Percentiles rank a stretch among this genome's conserved stretches.
Conservation (phyloP, 1,140 invertebrate species). For the Stegodyphus dumicola region DNA sequence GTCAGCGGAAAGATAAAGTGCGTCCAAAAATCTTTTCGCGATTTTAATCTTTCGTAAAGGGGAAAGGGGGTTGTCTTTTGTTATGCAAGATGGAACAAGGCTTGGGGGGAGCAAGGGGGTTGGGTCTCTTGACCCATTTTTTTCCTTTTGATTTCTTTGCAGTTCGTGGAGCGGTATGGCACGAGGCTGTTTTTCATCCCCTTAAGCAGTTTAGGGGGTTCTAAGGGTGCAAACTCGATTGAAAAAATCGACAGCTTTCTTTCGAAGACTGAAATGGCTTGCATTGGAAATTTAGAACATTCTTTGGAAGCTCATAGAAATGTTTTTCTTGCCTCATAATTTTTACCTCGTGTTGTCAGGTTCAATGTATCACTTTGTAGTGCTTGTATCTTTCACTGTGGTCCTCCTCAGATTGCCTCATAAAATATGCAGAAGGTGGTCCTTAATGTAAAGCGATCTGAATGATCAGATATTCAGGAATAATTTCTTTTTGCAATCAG, state of each 20-base stretch:
- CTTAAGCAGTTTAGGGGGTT: slow-evolving; percentile 30
- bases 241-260: too few relatives aligned
- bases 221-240: not conserved
- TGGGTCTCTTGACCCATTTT: slow-evolving; percentile 49
- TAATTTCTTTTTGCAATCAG: too few relatives aligned
- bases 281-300: too few relatives aligned
- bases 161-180: slow-evolving; percentile 1
- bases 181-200: slow-evolving; percentile 27
- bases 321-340: too few relatives aligned
- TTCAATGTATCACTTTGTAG: not conserved
- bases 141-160: slow-evolving; percentile 1
- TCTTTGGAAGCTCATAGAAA: too few relatives aligned
- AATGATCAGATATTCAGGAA: too few relatives aligned
- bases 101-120: slow-evolving; percentile 7
- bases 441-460: too few relatives aligned
- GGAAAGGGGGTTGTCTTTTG: slow-evolving; percentile 8
- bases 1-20: slow-evolving; percentile 47
- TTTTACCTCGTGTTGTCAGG: not conserved
- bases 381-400: too few relatives aligned
- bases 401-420: too few relatives aligned
- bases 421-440: too few relatives aligned
- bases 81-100: slow-evolving; percentile 22
- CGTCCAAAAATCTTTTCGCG: slow-evolving; percentile 22
- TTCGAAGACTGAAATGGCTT: too few relatives aligned
- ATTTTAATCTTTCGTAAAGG: slow-evolving; percentile 42